These are phyloP conservation scores for Perca schrenkii DNA, from an alignment of 2,113 vertebrate species.

Conservation along the genomic window DNA sequence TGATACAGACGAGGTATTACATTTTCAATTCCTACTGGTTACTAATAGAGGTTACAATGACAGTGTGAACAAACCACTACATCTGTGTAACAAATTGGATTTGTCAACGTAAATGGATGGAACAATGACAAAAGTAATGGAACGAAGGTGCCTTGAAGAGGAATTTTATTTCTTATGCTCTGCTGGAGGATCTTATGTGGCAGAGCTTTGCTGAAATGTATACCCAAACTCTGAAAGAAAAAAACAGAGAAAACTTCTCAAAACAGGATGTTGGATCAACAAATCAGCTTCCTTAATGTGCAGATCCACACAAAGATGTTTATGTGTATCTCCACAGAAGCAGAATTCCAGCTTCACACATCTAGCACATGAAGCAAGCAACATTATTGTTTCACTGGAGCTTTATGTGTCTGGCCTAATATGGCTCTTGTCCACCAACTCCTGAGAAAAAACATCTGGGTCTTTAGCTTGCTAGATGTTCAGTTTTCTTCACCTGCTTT, in stretches of 20 bases:
- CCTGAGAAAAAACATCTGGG: background rate
- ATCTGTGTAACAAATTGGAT: background rate
- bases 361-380: background rate
- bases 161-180: background rate
- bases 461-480: background rate
- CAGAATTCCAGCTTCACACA: background rate
- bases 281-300: background rate
- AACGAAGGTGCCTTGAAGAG: background rate
- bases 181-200: background rate
- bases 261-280: background rate
- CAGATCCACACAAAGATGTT: background rate
- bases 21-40: background rate
- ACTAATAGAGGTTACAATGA: background rate
- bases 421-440: background rate
- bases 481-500: background rate
- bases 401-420: background rate
- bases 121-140: background rate
- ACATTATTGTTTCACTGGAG: background rate
- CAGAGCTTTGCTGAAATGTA: background rate
- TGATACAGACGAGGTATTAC: background rate
- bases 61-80: background rate
- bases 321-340: background rate
- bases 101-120: background rate
- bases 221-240: background rate
- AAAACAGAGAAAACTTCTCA: background rate